Evolutionary conservation across 2,888 invertebrate genomes (phyloP), one percentile per base, ranked within the genome.

Genomic region (Cantharis lateralis): DNA sequence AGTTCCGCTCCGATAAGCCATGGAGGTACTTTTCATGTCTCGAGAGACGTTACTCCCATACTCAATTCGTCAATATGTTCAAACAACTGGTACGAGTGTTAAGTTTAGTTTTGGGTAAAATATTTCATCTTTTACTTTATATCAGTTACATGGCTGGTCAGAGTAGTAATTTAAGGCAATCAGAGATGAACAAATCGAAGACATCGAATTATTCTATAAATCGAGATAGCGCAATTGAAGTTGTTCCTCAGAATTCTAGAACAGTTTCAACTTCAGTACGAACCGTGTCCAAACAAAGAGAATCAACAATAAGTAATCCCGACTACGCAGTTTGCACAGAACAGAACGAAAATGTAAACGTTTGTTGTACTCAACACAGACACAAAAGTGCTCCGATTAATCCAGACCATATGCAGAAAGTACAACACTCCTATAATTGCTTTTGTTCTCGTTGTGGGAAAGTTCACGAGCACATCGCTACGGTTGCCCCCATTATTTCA

Each of bases 21-120:
- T 62, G 85, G 84, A n/a, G 84, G 84, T 10, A 84, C 84, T 0
- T 84, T 85, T 71, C 82, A 82, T 62, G 81, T 84, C 15, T 83
- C 83, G 9, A 83, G 80, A 72, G 82, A 84, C 9, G 74, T 74
- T 69, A 64, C 74, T 15, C 71, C 77, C 74, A 61, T 76, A 73
- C 16, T 68, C 76, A 61, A 76, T 78, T 76, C 82, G 82, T 11
- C 32, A 9, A 10, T 15, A 0, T n/a, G n/a, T 48, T n/a, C 48
- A 2, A n/a, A 48, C 48, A 1, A 48, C 9, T n/a, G 48, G 48
- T 48, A 48, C 2, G n/a, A n/a, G n/a, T 48, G 13, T 10, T 48
- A 48, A n/a, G 4, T 48, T 48, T 7, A 48, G n/a, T 0, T n/a
- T 48, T 48, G 2, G 48, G 7, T 48, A n/a, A 48, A 32, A 48